phyloP scores from a whole-genome alignment of 92 coral and sea anemone species.

The Epizoanthus illoricatus region DNA sequence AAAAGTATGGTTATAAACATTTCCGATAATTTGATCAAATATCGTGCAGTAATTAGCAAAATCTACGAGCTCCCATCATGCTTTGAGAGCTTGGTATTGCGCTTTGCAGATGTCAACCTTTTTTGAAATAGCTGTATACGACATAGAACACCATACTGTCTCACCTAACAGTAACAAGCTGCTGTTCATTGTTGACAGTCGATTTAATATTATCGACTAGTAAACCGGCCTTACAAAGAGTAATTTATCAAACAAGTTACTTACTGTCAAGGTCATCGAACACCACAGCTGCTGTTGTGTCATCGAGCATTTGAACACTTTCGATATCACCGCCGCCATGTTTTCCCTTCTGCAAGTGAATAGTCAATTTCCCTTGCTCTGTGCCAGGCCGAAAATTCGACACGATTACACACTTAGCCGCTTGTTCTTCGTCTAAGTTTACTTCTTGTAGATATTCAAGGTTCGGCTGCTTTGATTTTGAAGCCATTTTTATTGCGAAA shows the following conservation, averaged over 20 bases:
- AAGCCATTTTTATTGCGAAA: not conserved
- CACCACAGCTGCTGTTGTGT: slow-evolving; percentile 36
- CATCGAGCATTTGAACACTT: not conserved
- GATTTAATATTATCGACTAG: too few relatives aligned
- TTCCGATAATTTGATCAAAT: too few relatives aligned
- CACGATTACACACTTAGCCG: slow-evolving; percentile 45
- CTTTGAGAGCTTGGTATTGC: too few relatives aligned
- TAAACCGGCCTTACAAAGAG: too few relatives aligned
- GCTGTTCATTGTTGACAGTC: too few relatives aligned
- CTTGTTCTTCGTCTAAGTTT: not conserved
- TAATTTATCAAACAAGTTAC: not conserved
- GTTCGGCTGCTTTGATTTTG: not conserved
- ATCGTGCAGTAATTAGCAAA: too few relatives aligned
- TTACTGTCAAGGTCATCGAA: slow-evolving; percentile 48
- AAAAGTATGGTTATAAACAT: too few relatives aligned
- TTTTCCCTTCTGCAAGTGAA: slow-evolving; percentile 53
- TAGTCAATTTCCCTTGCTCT: slow-evolving; percentile 8
- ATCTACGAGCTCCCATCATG: too few relatives aligned
- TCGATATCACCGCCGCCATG: slow-evolving; percentile 65
- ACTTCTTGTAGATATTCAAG: not conserved
- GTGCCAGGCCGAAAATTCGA: slow-evolving; percentile 44
- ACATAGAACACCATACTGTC: too few relatives aligned
- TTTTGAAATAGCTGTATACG: too few relatives aligned
- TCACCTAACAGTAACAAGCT: too few relatives aligned
- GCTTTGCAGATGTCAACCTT: too few relatives aligned